phyloP scores from a whole-genome alignment of 2,113 vertebrate species.

The Podarcis muralis region DNA sequence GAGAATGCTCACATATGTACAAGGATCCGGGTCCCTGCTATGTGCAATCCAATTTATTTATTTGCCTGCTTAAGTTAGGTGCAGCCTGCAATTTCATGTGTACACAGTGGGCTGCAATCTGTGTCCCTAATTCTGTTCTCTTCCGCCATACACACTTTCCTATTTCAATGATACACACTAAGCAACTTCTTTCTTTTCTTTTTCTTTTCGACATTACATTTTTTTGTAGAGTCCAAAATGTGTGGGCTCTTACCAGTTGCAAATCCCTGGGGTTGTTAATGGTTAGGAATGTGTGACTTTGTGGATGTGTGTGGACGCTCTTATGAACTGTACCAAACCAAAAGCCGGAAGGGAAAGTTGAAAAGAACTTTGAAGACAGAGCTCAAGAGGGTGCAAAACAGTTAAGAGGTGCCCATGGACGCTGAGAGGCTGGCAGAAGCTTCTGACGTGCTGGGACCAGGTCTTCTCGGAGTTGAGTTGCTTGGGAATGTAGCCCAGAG shows the following conservation, averaged over 20 bases:
- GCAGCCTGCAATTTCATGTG: no score
- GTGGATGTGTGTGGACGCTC: background rate
- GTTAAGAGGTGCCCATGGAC: no score
- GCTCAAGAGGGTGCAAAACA: no score
- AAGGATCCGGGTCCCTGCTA: background rate
- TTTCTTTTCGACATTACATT: background rate
- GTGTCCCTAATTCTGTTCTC: background rate
- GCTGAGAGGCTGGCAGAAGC: no score
- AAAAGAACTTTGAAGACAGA: no score
- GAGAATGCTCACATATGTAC: background rate
- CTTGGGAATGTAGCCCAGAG: no score
- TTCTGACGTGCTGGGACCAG: no score
- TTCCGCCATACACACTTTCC: background rate
- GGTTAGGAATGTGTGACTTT: background rate
- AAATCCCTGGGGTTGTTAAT: background rate
- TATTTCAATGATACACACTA: background rate
- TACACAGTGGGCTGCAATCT: background rate
- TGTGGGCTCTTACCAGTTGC: background rate
- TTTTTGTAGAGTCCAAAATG: background rate
- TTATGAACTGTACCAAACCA: background rate
- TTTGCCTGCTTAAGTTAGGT: background rate
- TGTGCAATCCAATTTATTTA: no score
- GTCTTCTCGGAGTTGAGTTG: no score
- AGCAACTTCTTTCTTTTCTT: background rate
- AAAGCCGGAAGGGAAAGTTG: background rate